phyloP scores from a whole-genome alignment of 2,113 vertebrate species.

The Psophia crepitans region DNA sequence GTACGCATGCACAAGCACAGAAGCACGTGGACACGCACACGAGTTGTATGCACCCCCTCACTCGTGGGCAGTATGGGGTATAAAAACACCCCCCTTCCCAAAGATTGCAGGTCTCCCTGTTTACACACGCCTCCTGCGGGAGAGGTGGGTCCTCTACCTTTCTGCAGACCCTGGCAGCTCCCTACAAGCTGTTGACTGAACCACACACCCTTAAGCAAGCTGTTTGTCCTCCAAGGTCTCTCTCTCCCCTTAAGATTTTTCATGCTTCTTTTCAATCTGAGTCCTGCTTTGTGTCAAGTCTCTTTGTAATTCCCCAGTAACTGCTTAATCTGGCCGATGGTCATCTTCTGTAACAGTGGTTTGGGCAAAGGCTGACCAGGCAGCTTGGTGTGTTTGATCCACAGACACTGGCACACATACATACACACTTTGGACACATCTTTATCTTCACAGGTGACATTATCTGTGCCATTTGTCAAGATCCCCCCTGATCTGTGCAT shows the following conservation, averaged over 20 bases:
- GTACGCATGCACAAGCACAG: neutral
- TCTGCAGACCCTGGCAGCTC: neutral
- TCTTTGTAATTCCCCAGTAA: neutral
- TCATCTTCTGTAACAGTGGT: neutral
- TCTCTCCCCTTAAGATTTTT: neutral
- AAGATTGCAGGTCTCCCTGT: neutral
- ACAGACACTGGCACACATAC: neutral
- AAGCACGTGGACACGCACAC: rapidly evolving
- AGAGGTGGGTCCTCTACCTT: neutral
- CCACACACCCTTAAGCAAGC: neutral
- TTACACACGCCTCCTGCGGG: neutral
- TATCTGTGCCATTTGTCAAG: neutral
- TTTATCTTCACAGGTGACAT: neutral
- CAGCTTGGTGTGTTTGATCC: neutral
- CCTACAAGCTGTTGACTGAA: neutral
- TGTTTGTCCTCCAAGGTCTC: neutral
- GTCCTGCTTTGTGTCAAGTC: neutral
- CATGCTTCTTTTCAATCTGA: neutral
- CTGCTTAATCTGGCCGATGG: neutral
- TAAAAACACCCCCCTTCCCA: neutral
- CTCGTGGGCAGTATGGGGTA: neutral
- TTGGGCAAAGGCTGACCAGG: neutral
- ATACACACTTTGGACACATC: neutral
- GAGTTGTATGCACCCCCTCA: neutral
- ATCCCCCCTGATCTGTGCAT: too few relatives aligned